Percentiles rank a stretch among this genome's conserved stretches.
These are phyloP conservation scores for Dinocampus coccinellae DNA, from an alignment of 2,888 invertebrate species.

Conservation along the genomic window DNA sequence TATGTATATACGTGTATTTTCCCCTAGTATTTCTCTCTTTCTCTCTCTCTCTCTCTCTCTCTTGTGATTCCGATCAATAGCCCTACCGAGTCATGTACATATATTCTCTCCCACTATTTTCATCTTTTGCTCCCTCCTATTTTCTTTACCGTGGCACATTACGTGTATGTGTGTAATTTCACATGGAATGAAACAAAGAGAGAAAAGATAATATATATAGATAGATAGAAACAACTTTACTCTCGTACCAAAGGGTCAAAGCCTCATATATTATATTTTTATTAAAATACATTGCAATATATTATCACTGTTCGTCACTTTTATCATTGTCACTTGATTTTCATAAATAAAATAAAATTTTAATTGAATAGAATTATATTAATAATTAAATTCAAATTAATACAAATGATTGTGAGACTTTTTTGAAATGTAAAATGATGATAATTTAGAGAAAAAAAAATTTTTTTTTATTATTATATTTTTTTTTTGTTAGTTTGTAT, in stretches of 20 bases:
- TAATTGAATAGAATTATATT: no score
- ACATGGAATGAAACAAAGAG: not conserved
- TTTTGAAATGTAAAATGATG: no score
- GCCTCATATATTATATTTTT: conserved; percentile 43
- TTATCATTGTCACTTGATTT: not conserved
- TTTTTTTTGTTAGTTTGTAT: no score
- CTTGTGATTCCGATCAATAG: conserved; percentile 66
- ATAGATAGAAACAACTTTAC: no score
- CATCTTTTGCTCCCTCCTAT: conserved; percentile 37
- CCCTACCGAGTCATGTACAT: conserved; percentile 33
- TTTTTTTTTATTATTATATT: no score
- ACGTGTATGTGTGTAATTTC: conserved; percentile 7
- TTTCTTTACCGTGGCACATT: conserved; percentile 37
- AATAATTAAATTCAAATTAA: no score
- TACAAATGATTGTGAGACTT: no score
- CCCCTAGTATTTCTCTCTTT: conserved; percentile 40
- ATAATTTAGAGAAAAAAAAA: no score
- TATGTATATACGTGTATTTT: conserved; percentile 38
- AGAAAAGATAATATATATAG: not conserved
- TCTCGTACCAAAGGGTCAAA: conserved; percentile 50
- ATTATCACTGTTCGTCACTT: not conserved
- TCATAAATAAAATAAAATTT: no score
- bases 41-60: conserved; percentile 34
- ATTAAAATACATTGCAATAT: not conserved
- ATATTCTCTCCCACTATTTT: conserved; percentile 32